A percentile compares a stretch with the other conserved stretches of the same genome.
These are phyloP conservation scores for Onychostoma macrolepis DNA, from an alignment of 2,113 vertebrate genomes.

Conservation along the genomic window DNA sequence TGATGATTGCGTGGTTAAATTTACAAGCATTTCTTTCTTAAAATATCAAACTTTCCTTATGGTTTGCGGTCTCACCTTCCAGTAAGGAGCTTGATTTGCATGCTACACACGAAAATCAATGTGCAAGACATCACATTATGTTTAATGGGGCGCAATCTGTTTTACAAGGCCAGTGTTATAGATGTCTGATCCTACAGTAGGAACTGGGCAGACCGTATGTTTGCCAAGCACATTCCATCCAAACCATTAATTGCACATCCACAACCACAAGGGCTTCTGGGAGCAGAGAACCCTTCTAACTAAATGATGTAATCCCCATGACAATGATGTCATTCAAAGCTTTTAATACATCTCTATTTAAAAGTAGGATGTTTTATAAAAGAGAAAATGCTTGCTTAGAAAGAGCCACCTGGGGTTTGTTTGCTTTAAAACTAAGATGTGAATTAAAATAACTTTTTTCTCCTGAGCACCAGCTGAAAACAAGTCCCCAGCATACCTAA, in stretches of 20 bases:
- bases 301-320: conserved; percentile 68
- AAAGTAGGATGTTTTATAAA: conserved; percentile 7
- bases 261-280: conserved; percentile 60
- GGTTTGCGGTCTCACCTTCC: conserved; percentile 34
- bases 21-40: not conserved
- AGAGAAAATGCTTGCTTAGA: not conserved
- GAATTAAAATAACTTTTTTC: conserved; percentile 1
- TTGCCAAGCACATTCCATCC: conserved; percentile 51
- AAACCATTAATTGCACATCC: conserved; percentile 65
- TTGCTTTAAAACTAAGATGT: conserved; percentile 48
- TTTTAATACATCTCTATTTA: conserved; percentile 28
- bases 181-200: conserved; percentile 41
- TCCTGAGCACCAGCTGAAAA: not conserved
- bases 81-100: conserved; percentile 24
- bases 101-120: conserved; percentile 25
- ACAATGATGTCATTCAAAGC: conserved; percentile 70
- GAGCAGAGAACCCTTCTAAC: conserved; percentile 43
- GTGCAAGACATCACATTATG: conserved; percentile 51
- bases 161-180: conserved; percentile 60
- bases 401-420: not conserved
- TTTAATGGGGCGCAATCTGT: conserved; percentile 61
- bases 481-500: conserved; percentile 3
- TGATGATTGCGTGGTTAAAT: not conserved
- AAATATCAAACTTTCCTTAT: conserved; percentile 26
- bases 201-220: conserved; percentile 61